A percentile compares a stretch with the other conserved stretches of the same genome.
These are phyloP conservation scores for Lasioglossum lativentre DNA, from an alignment of 2,888 invertebrate species.

Conservation along the genomic window DNA sequence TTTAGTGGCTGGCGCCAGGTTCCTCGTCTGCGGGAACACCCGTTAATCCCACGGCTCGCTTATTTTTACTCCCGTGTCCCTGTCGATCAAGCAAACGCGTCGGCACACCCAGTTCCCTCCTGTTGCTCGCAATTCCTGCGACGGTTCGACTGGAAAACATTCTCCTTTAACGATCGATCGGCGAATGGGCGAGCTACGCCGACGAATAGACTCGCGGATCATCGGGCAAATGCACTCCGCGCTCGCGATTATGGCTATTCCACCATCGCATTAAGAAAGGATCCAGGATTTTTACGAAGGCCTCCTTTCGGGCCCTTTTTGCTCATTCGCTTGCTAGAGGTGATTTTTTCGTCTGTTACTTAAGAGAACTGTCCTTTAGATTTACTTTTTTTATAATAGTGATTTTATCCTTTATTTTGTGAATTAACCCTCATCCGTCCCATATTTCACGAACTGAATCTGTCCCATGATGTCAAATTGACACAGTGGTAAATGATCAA, in stretches of 20 bases:
- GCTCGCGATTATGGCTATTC: background rate
- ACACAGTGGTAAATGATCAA: too few species aligned
- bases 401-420: too few species aligned
- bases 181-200: background rate
- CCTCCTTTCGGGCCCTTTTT: background rate
- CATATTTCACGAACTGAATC: too few species aligned
- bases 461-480: too few species aligned
- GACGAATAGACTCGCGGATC: background rate
- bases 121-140: constrained; percentile 62
- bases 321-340: too few species aligned
- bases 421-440: too few species aligned
- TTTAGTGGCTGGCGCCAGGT: constrained; percentile 76
- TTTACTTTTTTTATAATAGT: too few species aligned
- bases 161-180: constrained; percentile 15
- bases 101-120: constrained; percentile 64
- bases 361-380: too few species aligned
- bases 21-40: constrained; percentile 66
- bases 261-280: background rate
- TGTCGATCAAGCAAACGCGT: constrained; percentile 48
- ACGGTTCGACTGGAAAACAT: constrained; percentile 32
- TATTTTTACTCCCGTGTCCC: constrained; percentile 65
- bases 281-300: background rate
- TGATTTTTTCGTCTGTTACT: too few species aligned
- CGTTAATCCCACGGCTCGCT: constrained; percentile 68
- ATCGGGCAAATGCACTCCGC: background rate